Evolutionary conservation across 2,113 vertebrate genomes (phyloP), one percentile per base, ranked within the genome.

Genomic region (Syngnathoides biaculeatus): DNA sequence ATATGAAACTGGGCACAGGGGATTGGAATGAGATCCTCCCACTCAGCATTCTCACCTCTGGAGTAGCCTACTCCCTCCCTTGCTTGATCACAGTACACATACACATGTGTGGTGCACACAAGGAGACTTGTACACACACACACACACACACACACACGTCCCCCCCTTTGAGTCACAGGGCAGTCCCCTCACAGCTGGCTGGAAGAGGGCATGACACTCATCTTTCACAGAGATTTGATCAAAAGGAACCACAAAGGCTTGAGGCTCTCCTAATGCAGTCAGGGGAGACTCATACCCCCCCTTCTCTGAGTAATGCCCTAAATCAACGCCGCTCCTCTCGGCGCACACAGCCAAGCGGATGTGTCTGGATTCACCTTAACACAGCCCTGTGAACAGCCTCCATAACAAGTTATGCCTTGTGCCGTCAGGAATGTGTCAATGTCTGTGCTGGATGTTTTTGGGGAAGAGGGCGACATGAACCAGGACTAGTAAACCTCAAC

Each of bases 211-310:
- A 93, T 89, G 93, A 95, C 94, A 95, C 94, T 93, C 94, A 94
- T 95, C 95, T 93, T 94, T 95, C 95, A 94, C 94, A 94, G 89
- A 93, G 92, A 92, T 94, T 90, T 94, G 94, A 96, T 96, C 94
- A 95, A 96, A 96, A 95, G 93, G 92, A 92, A 93, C 92, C 90
- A 90, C 91, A 92, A 91, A 92, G 91, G 93, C 93, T 93, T 74
- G 88, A 90, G 91, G 93, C 91, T 85, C 90, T 90, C 87, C 92
- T 84, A 92, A 93, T 93, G 93, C 93, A 90, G 92, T 86, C 88
- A 80, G 83, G 90, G 89, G 90, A 93, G 93, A 91, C 89, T 89
- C 88, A 86, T 58, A 50, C 38, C 15, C 45, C 84, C 87, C 86
- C 87, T 79, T 81, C 88, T 69, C 86, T 85, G 87, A 93, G 92